Evolutionary conservation across 2,797 vertebrate genomes (phyloP).

Genomic region (Falco rusticolus): DNA sequence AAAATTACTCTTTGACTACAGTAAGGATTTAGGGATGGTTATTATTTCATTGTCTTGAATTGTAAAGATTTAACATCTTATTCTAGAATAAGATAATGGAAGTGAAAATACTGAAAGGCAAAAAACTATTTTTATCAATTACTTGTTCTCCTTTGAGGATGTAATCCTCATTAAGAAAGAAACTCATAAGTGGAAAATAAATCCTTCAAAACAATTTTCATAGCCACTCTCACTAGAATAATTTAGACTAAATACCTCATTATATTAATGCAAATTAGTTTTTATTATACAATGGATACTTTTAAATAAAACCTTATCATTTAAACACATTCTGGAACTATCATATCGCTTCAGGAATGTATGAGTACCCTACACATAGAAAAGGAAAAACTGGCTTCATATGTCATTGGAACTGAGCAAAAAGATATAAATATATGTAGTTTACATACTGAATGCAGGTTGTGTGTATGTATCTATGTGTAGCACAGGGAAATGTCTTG

Average conservation of each 20-base stretch:
- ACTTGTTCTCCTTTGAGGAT: slow-evolving; percentile 50
- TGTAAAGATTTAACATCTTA: slow-evolving; percentile 31
- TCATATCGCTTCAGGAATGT: not conserved
- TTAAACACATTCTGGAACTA: slow-evolving; percentile 26
- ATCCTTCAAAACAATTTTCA: slow-evolving; percentile 64
- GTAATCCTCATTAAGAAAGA: slow-evolving; percentile 50
- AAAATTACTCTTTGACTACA: not conserved
- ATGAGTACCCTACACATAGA: not conserved
- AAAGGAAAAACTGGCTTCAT: not conserved
- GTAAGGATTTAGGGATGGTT: not conserved
- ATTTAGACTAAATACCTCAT: slow-evolving; percentile 48
- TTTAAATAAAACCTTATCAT: slow-evolving; percentile 44
- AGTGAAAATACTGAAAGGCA: slow-evolving; percentile 19
- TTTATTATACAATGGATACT: slow-evolving; percentile 31
- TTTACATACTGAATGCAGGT: not conserved
- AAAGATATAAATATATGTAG: not conserved
- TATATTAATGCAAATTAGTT: slow-evolving; percentile 60
- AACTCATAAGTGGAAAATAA: slow-evolving; percentile 41
- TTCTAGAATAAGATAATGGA: slow-evolving; percentile 20
- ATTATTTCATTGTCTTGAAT: slow-evolving; percentile 7
- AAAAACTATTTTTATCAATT: slow-evolving; percentile 53
- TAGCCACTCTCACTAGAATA: slow-evolving; percentile 40
- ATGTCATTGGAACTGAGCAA: not conserved
- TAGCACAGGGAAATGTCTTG: not conserved
- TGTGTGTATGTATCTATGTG: fast-evolving